Percentiles rank a stretch among this genome's conserved stretches.
Evolutionary conservation across 2,888 invertebrate species (phyloP).

Genomic region (Rhagium mordax): DNA sequence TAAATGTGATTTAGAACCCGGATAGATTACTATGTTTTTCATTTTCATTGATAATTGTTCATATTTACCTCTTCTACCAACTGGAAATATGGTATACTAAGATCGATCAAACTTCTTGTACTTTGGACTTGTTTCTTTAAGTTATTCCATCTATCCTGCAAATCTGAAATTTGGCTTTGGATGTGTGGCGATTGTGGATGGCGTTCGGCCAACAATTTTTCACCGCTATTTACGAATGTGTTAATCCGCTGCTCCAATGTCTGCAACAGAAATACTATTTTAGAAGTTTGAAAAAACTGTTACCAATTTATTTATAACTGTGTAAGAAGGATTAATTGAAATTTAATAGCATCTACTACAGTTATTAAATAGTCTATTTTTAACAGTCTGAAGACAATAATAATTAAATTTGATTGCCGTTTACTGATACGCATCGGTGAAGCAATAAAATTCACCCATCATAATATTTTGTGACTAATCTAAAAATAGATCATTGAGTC

Average conservation of each 20-base stretch:
- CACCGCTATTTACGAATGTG: constrained; percentile 79
- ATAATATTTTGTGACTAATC: too few species aligned
- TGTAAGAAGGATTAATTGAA: too few species aligned
- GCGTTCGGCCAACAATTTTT: constrained; percentile 72
- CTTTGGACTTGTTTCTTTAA: constrained; percentile 79
- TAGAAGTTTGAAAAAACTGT: not conserved
- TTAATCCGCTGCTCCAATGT: constrained; percentile 80
- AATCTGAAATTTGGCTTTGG: constrained; percentile 75
- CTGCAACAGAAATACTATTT: constrained; percentile 67
- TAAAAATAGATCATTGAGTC: not conserved
- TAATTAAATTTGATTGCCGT: too few species aligned
- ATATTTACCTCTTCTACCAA: constrained; percentile 79
- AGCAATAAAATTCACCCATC: too few species aligned
- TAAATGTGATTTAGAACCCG: too few species aligned
- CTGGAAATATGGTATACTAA: constrained; percentile 81
- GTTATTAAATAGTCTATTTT: too few species aligned
- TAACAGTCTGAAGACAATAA: too few species aligned
- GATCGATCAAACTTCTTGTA: constrained; percentile 78
- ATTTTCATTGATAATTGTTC: too few species aligned
- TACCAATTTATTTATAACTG: not conserved
- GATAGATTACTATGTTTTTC: too few species aligned
- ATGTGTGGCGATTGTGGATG: constrained; percentile 74
- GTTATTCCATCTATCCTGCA: constrained; percentile 79
- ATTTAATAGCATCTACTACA: too few species aligned
- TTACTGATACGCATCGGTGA: too few species aligned